Conservation (phyloP, 2,113 vertebrate species). For the Sardina pilchardus region DNA sequence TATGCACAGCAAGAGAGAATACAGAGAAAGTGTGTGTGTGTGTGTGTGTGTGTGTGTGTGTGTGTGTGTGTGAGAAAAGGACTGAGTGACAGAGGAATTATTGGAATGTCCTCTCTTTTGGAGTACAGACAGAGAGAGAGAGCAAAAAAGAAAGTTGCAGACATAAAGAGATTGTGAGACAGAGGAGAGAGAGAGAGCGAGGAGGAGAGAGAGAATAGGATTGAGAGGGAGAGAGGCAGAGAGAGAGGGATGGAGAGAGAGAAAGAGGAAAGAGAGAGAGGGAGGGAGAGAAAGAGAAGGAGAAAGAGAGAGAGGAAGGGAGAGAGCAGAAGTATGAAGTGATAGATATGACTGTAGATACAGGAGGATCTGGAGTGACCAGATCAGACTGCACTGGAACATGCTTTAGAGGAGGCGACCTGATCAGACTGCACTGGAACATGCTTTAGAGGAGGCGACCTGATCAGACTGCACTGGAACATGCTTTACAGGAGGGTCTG, state of each 20-base stretch:
- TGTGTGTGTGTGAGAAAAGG: not conserved
- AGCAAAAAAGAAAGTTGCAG: too few relatives aligned
- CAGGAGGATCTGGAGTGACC: too few relatives aligned
- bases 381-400: too few relatives aligned
- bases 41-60: not conserved
- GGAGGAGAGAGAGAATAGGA: not conserved
- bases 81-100: not conserved
- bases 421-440: too few relatives aligned
- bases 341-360: too few relatives aligned
- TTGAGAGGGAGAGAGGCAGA: not conserved
- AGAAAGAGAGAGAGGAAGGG: not conserved
- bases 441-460: too few relatives aligned
- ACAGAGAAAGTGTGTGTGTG: not conserved
- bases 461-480: too few relatives aligned
- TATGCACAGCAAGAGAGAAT: not conserved
- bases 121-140: not conserved
- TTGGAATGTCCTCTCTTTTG: not conserved
- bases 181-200: not conserved
- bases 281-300: too few relatives aligned
- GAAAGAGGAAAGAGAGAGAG: not conserved
- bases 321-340: too few relatives aligned
- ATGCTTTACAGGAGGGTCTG: too few relatives aligned
- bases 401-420: too few relatives aligned
- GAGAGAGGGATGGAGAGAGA: not conserved
- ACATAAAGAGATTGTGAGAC: not conserved